phyloP scores from a whole-genome alignment of 2,888 invertebrate genomes.

The Pristionchus japonicus region DNA sequence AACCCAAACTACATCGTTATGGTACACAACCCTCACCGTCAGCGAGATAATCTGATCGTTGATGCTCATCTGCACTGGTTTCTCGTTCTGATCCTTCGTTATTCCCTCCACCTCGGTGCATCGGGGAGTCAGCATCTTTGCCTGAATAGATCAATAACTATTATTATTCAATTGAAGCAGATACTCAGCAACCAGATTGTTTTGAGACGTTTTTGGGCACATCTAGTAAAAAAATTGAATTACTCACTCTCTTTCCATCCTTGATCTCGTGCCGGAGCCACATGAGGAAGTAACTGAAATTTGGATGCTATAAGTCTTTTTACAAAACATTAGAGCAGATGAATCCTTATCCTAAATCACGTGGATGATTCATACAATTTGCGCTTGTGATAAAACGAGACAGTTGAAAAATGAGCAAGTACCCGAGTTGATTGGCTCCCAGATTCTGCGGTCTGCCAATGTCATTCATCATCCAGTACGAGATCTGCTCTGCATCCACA shows the following conservation, averaged over 20 bases:
- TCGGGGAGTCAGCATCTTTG: conserved; percentile 48
- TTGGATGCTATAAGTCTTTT: no score
- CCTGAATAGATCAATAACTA: neutral
- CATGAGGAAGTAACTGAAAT: conserved; percentile 66
- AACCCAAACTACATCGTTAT: no score
- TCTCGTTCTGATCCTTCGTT: conserved; percentile 67
- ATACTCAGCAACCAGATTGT: neutral
- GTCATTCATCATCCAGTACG: conserved; percentile 70
- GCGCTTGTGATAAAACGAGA: no score
- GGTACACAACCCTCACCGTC: conserved; percentile 57
- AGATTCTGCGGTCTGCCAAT: conserved; percentile 61
- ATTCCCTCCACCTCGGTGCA: conserved; percentile 61
- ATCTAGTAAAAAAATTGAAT: no score
- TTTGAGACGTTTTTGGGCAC: no score
- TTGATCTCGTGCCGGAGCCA: conserved; percentile 68
- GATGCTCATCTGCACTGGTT: conserved; percentile 61
- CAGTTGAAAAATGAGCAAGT: no score
- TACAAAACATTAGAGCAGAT: no score
- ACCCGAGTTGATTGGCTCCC: conserved; percentile 70
- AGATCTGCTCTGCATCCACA: conserved; percentile 51
- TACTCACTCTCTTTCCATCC: conserved; percentile 50
- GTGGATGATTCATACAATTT: no score
- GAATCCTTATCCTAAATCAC: no score
- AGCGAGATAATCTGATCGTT: conserved; percentile 67
- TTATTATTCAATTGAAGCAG: neutral